These are phyloP conservation scores for Papilio dardanus DNA, from an alignment of 1,140 invertebrate species.

Conservation along the genomic window DNA sequence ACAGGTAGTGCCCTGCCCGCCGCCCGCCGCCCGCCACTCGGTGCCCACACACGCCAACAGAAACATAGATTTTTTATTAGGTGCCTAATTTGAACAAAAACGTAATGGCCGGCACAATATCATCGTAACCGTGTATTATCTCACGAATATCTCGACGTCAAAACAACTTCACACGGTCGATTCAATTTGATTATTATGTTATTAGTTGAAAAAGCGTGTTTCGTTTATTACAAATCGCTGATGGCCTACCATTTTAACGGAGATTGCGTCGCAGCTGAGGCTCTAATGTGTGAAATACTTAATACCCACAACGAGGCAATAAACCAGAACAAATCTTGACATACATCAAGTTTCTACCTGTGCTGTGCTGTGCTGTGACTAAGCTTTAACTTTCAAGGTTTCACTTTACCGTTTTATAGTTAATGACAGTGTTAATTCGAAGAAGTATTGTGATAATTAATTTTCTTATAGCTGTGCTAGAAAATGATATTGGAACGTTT, in stretches of 20 bases:
- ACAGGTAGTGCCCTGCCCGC: conserved; percentile 67
- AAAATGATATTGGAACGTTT: conserved; percentile 23
- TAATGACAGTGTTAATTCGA: conserved; percentile 34
- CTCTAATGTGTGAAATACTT: conserved; percentile 32
- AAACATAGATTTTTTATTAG: conserved; percentile 57
- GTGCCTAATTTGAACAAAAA: conserved; percentile 55
- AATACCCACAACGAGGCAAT: conserved; percentile 10
- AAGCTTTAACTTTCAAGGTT: conserved; percentile 19
- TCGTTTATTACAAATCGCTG: conserved; percentile 14
- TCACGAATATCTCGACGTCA: conserved; percentile 35
- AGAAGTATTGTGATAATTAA: conserved; percentile 21
- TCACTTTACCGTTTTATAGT: conserved; percentile 16
- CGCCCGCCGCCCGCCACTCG: conserved; percentile 36
- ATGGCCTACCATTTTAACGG: conserved; percentile 25
- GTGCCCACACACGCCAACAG: conserved; percentile 55
- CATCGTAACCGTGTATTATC: conserved; percentile 48
- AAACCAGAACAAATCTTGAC: conserved; percentile 10
- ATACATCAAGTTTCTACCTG: background rate
- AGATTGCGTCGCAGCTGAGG: conserved; percentile 20
- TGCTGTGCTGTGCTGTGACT: too few species aligned
- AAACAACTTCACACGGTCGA: conserved; percentile 36
- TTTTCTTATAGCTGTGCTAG: conserved; percentile 15
- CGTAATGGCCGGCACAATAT: conserved; percentile 54
- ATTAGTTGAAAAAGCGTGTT: conserved; percentile 33
- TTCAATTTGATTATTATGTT: conserved; percentile 35